Evolutionary conservation across 2,113 vertebrate species (phyloP), one percentile per base, ranked within the genome.

Genomic region (Osmerus eperlanus): DNA sequence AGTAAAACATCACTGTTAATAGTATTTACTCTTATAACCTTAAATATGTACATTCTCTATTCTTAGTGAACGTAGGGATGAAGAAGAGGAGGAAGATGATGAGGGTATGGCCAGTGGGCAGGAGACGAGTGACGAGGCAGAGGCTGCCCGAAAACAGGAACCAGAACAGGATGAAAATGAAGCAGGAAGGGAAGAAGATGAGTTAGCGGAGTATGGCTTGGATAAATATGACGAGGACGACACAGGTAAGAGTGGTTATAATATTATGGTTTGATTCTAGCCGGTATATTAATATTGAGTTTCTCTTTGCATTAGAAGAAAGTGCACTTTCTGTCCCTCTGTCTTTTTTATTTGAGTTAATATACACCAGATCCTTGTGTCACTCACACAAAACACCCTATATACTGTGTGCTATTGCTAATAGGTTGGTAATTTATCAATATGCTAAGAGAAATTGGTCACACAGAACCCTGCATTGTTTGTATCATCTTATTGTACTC

Each of bases 151-250:
- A 67, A 0, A 80, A 78, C 54, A 68, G 51, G 59, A 74, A 67
- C 6, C 32, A 25, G 70, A 75, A 0, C 58, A 73, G 0, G 79
- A 86, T 13, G 89, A 85, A 0, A 84, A 89, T n/a, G 90, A 79
- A 21, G 78, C 58, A 1, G 60, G 21, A 18, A 72, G 72, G 9
- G 84, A 82, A 0, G 86, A 89, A 2, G 91, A 92, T 56, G 91
- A 96, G 25, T 87, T 99, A 11, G 95, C 93, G 0, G 95, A 96
- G 67, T 99, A 99, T 0, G 91, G 92, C 61, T 76, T 99, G 77
- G 95, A 99, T 52, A 95, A 83, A 68, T 99, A 99, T 0, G 96
- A 99, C 36, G 91, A 98, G 2, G 88, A 89, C 1, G 88, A 89
- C 12, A 7, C 83, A 5, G 95, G 96, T 96, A 62, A 83, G 79